phyloP scores from a whole-genome alignment of 2,797 vertebrate genomes.

The Oreochromis mossambicus region DNA sequence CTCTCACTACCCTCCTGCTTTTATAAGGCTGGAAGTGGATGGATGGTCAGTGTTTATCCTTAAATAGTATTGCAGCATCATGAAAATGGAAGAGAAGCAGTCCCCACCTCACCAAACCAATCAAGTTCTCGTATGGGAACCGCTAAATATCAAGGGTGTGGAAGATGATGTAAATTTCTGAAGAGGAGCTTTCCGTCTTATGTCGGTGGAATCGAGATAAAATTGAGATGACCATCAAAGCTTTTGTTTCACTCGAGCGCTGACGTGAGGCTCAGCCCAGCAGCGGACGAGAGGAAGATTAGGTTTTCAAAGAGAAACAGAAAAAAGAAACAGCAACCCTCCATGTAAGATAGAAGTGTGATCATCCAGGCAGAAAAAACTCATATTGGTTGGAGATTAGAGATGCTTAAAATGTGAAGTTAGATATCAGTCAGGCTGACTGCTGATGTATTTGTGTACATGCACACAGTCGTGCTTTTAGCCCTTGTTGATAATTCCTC shows the following conservation, averaged over 20 bases:
- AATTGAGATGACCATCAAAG: constrained; percentile 28
- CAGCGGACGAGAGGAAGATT: constrained; percentile 44
- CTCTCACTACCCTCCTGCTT: constrained; percentile 59
- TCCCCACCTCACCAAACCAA: background rate
- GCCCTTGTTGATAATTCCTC: constrained; percentile 43
- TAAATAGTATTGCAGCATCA: constrained; percentile 36
- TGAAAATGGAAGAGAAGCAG: constrained; percentile 15
- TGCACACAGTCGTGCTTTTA: background rate
- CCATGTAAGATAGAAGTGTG: constrained; percentile 44
- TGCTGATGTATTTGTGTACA: constrained; percentile 29
- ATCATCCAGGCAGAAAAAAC: constrained; percentile 61
- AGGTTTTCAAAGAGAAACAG: constrained; percentile 42
- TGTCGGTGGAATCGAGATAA: constrained; percentile 23
- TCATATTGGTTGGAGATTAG: constrained; percentile 56
- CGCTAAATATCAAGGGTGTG: background rate
- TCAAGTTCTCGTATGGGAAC: background rate
- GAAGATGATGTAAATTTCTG: constrained; percentile 24
- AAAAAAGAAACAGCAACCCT: constrained; percentile 2
- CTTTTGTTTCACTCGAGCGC: constrained; percentile 41
- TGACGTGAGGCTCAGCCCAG: constrained; percentile 49
- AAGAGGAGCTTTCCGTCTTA: constrained; percentile 2
- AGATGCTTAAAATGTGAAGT: constrained; percentile 48
- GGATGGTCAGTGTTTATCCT: constrained; percentile 66
- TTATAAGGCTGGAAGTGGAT: constrained; percentile 70
- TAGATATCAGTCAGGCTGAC: constrained; percentile 9